Conservation (phyloP, 2,797 vertebrate species). For the Macropodus opercularis region DNA sequence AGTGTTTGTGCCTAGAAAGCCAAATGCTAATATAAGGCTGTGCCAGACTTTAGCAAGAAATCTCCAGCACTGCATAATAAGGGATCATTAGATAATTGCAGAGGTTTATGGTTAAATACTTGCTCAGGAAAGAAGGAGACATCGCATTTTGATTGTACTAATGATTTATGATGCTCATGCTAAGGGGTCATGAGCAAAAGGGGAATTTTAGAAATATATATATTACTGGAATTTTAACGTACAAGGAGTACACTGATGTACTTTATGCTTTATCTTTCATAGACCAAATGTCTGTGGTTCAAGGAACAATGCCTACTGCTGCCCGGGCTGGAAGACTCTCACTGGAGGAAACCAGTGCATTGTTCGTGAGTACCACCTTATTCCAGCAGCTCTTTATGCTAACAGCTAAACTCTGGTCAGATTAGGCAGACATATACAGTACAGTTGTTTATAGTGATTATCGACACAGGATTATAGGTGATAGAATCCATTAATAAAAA, state of each 20-base stretch:
- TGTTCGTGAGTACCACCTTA: constrained; percentile 91
- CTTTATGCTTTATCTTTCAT: constrained; percentile 47
- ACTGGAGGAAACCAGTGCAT: constrained; percentile 99
- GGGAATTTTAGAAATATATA: too few relatives aligned
- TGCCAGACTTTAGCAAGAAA: not conserved
- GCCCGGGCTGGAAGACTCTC: constrained; percentile 98
- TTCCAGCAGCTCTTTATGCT: constrained; percentile 7
- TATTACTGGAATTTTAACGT: not conserved
- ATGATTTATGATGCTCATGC: too few relatives aligned
- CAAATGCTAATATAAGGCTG: not conserved
- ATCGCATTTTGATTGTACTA: too few relatives aligned
- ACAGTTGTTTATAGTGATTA: too few relatives aligned
- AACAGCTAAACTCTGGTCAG: too few relatives aligned
- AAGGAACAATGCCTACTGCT: constrained; percentile 95
- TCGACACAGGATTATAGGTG: too few relatives aligned
- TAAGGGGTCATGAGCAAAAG: too few relatives aligned
- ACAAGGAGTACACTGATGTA: constrained; percentile 2
- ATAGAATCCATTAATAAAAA: too few relatives aligned
- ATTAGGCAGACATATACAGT: too few relatives aligned
- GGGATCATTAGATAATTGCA: not conserved
- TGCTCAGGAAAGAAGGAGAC: not conserved
- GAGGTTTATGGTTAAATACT: not conserved
- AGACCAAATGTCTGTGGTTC: constrained; percentile 98
- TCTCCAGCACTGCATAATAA: not conserved
- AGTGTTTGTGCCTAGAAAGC: not conserved